A percentile compares a stretch with the other conserved stretches of the same genome.
Evolutionary conservation across 2,113 vertebrate genomes (phyloP).

Genomic region (Egretta garzetta): DNA sequence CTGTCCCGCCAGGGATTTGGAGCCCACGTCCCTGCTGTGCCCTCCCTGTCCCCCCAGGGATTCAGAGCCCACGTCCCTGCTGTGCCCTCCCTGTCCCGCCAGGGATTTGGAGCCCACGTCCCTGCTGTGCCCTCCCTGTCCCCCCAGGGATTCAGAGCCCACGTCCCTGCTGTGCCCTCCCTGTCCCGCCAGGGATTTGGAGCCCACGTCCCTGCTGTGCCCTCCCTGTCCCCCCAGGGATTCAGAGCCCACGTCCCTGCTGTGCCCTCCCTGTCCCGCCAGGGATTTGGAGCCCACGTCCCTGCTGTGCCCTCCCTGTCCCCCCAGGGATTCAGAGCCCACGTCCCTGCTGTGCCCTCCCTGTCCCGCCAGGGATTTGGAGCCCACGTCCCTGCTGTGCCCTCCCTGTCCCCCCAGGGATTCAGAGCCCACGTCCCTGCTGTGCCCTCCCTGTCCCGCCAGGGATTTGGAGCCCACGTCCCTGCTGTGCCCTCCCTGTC

Average conservation of each 20-base stretch:
- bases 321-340: too few relatives aligned
- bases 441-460: background rate
- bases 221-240: too few relatives aligned
- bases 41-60: background rate
- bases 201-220: too few relatives aligned
- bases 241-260: background rate
- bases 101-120: rapidly evolving
- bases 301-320: too few relatives aligned
- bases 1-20: rapidly evolving
- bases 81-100: background rate
- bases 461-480: background rate
- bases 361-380: too few relatives aligned
- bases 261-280: background rate
- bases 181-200: too few relatives aligned
- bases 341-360: background rate
- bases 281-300: too few relatives aligned
- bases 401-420: background rate
- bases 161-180: background rate
- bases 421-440: too few relatives aligned
- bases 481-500: background rate
- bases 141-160: too few relatives aligned
- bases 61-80: background rate
- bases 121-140: background rate
- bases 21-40: background rate
- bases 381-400: background rate